Percentiles rank a stretch among this genome's conserved stretches.
These are phyloP conservation scores for Perca fluviatilis DNA, from an alignment of 2,113 vertebrate genomes.

Conservation along the genomic window DNA sequence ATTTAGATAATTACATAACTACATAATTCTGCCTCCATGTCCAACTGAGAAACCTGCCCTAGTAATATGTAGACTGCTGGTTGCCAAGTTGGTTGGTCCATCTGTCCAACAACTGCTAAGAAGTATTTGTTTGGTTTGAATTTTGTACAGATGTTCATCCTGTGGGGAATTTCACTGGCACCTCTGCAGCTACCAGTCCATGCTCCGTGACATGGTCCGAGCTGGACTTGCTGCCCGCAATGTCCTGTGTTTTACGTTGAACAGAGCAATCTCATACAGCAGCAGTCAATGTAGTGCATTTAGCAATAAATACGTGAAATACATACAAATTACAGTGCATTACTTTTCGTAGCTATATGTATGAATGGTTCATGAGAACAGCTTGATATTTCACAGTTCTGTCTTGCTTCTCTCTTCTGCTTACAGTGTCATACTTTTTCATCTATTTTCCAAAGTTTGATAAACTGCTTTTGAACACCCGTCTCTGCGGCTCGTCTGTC, in stretches of 20 bases:
- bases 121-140: no score
- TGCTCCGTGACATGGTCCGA: no score
- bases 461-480: not conserved
- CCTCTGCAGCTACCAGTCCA: no score
- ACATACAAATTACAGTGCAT: no score
- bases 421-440: not conserved
- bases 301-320: no score
- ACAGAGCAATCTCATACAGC: no score
- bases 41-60: not conserved
- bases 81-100: not conserved
- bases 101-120: not conserved
- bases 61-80: not conserved
- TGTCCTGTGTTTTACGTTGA: no score
- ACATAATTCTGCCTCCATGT: not conserved
- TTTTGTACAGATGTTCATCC: not conserved
- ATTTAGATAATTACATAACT: no score
- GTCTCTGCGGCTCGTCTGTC: not conserved
- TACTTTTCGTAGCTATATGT: no score
- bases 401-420: not conserved
- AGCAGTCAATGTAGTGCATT: no score
- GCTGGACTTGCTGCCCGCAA: no score
- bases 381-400: not conserved
- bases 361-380: no score
- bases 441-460: slow-evolving; percentile 13
- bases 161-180: not conserved